Conservation (phyloP, 2,797 vertebrate genomes). For the Crenichthys baileyi region DNA sequence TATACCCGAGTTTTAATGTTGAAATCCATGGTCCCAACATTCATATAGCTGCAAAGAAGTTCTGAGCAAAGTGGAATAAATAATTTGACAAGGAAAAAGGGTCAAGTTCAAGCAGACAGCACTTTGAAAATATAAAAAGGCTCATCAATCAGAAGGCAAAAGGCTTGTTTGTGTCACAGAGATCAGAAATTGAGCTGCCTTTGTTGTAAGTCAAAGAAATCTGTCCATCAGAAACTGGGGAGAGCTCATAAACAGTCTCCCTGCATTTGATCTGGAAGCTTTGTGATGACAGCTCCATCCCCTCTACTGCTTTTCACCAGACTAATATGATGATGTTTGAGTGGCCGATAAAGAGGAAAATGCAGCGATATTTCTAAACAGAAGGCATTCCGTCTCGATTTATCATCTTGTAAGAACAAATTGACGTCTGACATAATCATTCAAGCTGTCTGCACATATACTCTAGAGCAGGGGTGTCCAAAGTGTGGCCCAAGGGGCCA, state of each 20-base stretch:
- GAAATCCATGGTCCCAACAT: no score
- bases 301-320: background rate
- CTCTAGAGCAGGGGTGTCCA: background rate
- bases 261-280: background rate
- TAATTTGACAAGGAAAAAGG: background rate
- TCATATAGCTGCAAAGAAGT: background rate
- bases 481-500: background rate
- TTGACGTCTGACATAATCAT: background rate
- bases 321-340: conserved; percentile 3
- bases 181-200: conserved; percentile 18
- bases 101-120: conserved; percentile 7
- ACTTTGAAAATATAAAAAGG: background rate
- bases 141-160: background rate
- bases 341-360: background rate
- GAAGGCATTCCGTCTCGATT: background rate
- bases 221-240: conserved; percentile 12
- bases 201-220: background rate
- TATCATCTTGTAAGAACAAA: background rate
- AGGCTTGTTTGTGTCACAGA: background rate
- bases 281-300: conserved; percentile 1
- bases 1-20: no score
- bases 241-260: conserved; percentile 8
- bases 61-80: background rate
- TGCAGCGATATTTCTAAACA: background rate
- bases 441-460: background rate